Evolutionary conservation across 2,797 vertebrate genomes (phyloP).

Genomic region (Sebastes oblongus): DNA sequence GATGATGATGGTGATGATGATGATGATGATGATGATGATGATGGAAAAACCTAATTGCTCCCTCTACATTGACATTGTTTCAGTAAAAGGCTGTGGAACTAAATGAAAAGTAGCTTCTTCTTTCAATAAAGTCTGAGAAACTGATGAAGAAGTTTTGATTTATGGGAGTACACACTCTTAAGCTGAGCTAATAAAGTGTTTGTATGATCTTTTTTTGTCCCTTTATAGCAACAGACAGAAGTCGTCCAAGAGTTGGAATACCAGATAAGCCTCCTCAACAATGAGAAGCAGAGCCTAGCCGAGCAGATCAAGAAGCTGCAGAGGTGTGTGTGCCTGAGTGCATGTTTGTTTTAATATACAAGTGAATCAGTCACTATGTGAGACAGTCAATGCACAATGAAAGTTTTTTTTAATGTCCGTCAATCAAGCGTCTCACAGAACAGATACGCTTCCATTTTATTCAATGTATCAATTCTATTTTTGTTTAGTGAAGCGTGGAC

Average conservation of each 20-base stretch:
- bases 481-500: too few species aligned
- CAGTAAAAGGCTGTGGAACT: not conserved
- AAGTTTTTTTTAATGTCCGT: rapidly evolving
- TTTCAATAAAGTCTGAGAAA: not conserved
- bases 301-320: constrained; percentile 95
- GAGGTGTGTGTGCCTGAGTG: constrained; percentile 81
- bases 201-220: not conserved
- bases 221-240: constrained; percentile 84
- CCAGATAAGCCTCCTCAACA: constrained; percentile 93
- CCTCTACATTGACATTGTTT: not conserved
- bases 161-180: not conserved
- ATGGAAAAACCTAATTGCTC: not conserved
- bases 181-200: not conserved
- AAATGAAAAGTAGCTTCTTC: not conserved
- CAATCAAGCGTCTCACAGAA: too few species aligned
- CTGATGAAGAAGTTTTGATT: not conserved
- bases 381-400: not conserved
- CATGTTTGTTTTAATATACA: not conserved
- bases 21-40: not conserved
- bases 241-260: constrained; percentile 95
- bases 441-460: too few species aligned
- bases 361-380: not conserved
- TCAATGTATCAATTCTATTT: too few species aligned
- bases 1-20: not conserved
- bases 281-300: constrained; percentile 91